Evolutionary conservation across 2,888 invertebrate species (phyloP).

Genomic region (Archips xylosteana): DNA sequence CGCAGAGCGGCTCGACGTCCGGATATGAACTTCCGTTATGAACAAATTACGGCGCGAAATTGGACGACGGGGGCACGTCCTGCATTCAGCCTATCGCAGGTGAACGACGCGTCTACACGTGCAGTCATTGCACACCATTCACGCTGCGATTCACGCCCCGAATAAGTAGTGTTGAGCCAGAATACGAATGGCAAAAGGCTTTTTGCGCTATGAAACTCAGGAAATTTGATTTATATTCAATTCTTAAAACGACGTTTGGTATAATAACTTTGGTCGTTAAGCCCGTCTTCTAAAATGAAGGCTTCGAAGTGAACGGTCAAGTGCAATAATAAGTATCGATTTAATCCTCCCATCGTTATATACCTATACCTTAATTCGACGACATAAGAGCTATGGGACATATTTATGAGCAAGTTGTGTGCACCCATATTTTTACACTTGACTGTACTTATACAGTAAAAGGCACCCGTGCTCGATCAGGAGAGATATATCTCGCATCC

Average conservation of each 20-base stretch:
- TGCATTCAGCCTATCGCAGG: conserved; percentile 72
- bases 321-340: too few species aligned
- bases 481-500: neutral
- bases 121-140: conserved; percentile 65
- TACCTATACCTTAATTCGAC: too few species aligned
- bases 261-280: neutral
- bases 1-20: conserved; percentile 84
- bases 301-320: too few species aligned
- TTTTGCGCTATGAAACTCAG: conserved; percentile 62
- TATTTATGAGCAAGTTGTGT: too few species aligned
- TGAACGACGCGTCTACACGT: conserved; percentile 67
- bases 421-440: too few species aligned
- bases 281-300: neutral
- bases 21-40: conserved; percentile 96
- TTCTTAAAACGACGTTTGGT: conserved; percentile 45
- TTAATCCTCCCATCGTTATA: too few species aligned
- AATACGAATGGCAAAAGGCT: conserved; percentile 68
- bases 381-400: too few species aligned
- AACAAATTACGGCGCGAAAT: conserved; percentile 91
- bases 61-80: conserved; percentile 80
- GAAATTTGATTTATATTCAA: conserved; percentile 72
- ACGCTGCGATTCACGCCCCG: conserved; percentile 60
- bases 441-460: neutral
- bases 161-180: conserved; percentile 64
- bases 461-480: neutral